Conservation (phyloP, 2,113 vertebrate genomes). For the Caloenas nicobarica region DNA sequence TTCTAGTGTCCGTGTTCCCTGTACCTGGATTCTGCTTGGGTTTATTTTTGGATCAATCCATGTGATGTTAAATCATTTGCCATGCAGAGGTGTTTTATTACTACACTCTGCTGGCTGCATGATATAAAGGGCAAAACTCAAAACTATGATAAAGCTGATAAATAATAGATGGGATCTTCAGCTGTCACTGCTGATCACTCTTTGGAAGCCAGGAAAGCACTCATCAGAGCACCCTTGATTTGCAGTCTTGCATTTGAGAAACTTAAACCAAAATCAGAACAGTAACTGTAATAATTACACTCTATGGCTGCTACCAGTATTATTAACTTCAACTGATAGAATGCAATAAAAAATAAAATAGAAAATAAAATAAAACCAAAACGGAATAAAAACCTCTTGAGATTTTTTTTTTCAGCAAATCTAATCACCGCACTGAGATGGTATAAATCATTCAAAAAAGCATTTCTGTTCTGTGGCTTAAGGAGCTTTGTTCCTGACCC, state of each 20-base stretch:
- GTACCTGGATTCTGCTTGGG: background rate
- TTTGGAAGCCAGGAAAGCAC: background rate
- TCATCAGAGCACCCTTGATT: background rate
- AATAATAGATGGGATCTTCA: conserved; percentile 17
- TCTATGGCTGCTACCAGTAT: background rate
- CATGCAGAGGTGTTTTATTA: background rate
- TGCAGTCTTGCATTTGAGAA: background rate
- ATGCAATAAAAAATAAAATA: background rate
- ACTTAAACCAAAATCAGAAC: background rate
- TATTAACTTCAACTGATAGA: background rate
- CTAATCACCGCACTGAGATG: background rate
- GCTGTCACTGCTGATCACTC: background rate
- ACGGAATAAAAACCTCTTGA: background rate
- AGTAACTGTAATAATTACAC: background rate
- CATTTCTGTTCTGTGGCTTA: background rate
- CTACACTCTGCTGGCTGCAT: background rate
- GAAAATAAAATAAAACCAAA: background rate
- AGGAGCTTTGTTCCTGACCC: background rate
- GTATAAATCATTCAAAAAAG: background rate
- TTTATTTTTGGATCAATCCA: background rate
- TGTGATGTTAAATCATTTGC: background rate
- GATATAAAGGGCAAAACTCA: background rate
- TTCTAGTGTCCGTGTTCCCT: background rate
- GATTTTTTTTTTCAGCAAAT: background rate
- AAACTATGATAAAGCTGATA: conserved; percentile 9